Conservation (phyloP, 2,888 invertebrate genomes). For the Tenodera sinensis region DNA sequence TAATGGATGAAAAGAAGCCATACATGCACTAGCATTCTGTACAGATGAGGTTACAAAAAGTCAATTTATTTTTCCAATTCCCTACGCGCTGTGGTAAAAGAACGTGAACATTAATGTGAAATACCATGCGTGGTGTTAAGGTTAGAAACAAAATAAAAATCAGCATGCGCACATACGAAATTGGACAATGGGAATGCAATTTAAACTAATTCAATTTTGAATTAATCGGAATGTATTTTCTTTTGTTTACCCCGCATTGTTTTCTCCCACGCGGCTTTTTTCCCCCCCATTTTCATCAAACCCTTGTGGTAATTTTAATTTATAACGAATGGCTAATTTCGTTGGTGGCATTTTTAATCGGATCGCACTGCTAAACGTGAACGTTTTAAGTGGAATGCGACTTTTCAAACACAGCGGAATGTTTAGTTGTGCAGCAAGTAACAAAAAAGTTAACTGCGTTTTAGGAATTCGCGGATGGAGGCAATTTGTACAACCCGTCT, state of each 20-base stretch:
- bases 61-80: background rate
- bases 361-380: background rate
- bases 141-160: background rate
- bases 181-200: background rate
- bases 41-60: background rate
- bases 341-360: background rate
- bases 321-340: background rate
- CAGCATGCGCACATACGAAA: background rate
- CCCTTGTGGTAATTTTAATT: background rate
- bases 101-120: background rate
- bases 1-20: background rate
- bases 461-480: background rate
- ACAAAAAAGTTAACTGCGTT: background rate
- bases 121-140: background rate
- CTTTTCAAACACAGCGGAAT: background rate
- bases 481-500: background rate
- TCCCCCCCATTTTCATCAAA: background rate
- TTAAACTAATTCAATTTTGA: background rate
- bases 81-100: background rate
- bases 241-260: background rate
- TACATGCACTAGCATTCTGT: background rate
- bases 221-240: background rate
- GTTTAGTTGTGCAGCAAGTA: background rate
- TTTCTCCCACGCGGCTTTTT: background rate
- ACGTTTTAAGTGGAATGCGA: background rate